phyloP scores from a whole-genome alignment of 2,888 invertebrate genomes.

The Pachliopta kotzebuea region DNA sequence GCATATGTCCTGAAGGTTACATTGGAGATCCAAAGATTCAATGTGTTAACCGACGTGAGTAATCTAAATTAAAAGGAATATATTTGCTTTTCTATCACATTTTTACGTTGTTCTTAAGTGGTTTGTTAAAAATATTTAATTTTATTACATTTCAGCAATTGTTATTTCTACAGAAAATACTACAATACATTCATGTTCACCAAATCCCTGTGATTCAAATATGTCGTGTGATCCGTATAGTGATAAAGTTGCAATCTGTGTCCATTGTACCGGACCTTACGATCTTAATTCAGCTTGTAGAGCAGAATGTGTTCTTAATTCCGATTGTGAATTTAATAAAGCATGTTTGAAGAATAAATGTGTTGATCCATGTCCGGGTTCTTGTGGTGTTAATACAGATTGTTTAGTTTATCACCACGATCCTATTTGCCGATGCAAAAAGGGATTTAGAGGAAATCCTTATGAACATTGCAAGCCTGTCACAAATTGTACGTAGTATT shows the following conservation, averaged over 20 bases:
- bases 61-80: constrained; percentile 15
- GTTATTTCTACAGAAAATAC: constrained; percentile 80
- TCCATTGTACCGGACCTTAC: constrained; percentile 86
- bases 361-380: constrained; percentile 88
- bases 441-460: constrained; percentile 86
- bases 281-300: constrained; percentile 86
- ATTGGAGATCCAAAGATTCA: constrained; percentile 90
- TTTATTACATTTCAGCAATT: constrained; percentile 62
- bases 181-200: constrained; percentile 85
- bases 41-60: constrained; percentile 82
- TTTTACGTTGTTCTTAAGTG: constrained; percentile 12
- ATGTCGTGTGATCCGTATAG: constrained; percentile 86
- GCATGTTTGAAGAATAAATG: constrained; percentile 89
- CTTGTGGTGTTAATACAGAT: constrained; percentile 87
- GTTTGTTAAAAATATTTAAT: constrained; percentile 12
- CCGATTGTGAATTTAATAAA: constrained; percentile 89
- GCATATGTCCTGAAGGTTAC: constrained; percentile 87
- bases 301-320: constrained; percentile 90
- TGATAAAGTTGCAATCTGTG: constrained; percentile 88
- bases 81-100: not conserved
- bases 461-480: constrained; percentile 86
- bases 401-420: constrained; percentile 86
- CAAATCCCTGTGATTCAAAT: constrained; percentile 87
- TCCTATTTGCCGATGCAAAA: constrained; percentile 86
- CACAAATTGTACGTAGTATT: constrained; percentile 69